A percentile compares a stretch with the other conserved stretches of the same genome.
phyloP scores from a whole-genome alignment of 2,113 vertebrate species.

The Cyanoramphus novaezelandiae region DNA sequence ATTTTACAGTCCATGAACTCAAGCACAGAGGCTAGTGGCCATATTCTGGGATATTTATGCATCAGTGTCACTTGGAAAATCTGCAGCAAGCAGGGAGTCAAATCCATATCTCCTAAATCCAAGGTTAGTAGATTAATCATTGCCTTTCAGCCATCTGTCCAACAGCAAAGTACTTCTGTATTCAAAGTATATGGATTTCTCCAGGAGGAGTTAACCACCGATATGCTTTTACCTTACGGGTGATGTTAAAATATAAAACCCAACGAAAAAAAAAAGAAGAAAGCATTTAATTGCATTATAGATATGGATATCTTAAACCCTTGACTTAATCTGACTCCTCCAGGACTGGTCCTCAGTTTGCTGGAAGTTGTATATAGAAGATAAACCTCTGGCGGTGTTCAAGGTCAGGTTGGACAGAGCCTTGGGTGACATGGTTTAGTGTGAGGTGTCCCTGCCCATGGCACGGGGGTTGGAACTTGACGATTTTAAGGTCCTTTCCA shows the following conservation, averaged over 20 bases:
- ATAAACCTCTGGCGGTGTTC: too few species aligned
- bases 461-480: too few species aligned
- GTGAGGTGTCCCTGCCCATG: too few species aligned
- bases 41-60: conserved; percentile 25
- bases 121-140: conserved; percentile 59
- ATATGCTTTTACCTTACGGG: not conserved
- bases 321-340: not conserved
- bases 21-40: not conserved
- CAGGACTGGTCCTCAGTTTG: not conserved
- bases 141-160: conserved; percentile 52
- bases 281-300: not conserved
- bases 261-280: not conserved
- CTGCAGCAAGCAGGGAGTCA: conserved; percentile 35
- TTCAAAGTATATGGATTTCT: conserved; percentile 1
- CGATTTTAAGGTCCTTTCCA: too few species aligned
- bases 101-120: conserved; percentile 55
- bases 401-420: too few species aligned
- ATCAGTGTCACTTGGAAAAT: conserved; percentile 30
- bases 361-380: not conserved
- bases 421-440: too few species aligned
- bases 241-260: not conserved
- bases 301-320: not conserved
- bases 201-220: not conserved
- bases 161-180: conserved; percentile 17
- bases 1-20: not conserved